Evolutionary conservation across 2,113 vertebrate genomes (phyloP).

Genomic region (Centropus unirufus): DNA sequence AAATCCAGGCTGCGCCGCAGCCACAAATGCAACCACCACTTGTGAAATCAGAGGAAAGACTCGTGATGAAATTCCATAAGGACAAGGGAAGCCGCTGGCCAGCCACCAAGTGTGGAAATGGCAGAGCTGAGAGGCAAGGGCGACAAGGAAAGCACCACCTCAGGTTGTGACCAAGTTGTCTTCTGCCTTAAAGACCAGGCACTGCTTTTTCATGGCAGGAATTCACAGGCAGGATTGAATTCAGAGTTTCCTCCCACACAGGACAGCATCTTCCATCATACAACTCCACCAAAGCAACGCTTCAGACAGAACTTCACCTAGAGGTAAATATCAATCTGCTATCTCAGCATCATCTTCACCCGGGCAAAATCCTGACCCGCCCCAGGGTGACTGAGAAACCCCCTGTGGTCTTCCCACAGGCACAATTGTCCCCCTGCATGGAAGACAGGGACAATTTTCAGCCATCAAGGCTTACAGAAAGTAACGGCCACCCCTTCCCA

Average conservation of each 20-base stretch:
- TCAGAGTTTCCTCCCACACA: not conserved
- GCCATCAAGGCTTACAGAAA: not conserved
- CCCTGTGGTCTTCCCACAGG: no score
- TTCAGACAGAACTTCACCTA: not conserved
- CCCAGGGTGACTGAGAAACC: not conserved
- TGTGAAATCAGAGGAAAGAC: not conserved
- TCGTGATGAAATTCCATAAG: accelerated
- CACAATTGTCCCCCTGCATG: accelerated
- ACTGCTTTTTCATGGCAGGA: accelerated
- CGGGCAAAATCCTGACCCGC: not conserved
- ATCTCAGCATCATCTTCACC: not conserved
- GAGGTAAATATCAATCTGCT: not conserved
- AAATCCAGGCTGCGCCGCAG: not conserved
- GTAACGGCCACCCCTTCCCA: not conserved
- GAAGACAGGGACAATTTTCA: not conserved
- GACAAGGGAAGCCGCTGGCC: not conserved
- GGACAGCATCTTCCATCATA: not conserved
- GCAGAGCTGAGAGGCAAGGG: not conserved
- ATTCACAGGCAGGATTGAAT: accelerated
- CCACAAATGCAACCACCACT: not conserved
- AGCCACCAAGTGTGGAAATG: not conserved
- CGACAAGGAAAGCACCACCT: not conserved
- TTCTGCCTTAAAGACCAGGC: not conserved
- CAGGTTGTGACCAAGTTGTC: no score
- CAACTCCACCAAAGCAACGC: not conserved